Base-by-base conservation (phyloP, 2,888 invertebrate species). In the Lutraria lutraria region DNA sequence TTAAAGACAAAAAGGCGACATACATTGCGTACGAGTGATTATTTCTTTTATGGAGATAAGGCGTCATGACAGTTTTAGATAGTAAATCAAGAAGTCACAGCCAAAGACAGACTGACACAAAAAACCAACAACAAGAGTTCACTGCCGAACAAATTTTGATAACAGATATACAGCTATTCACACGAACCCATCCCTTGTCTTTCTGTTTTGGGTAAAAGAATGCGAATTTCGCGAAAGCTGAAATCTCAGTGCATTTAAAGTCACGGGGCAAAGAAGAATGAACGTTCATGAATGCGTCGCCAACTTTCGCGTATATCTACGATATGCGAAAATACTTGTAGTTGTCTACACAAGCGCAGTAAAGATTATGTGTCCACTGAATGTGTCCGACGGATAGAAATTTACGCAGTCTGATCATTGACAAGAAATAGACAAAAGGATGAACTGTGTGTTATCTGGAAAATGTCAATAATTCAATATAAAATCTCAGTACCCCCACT, bases 381-480 rank as follows among this genome's bases (percentile, higher is more conserved):
- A 34, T 76, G 6, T 19, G 31, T 34, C 34, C 34, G 76, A 76
- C 31, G 12, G 76, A 76, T 76, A 29, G 31, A 76, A 76, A 76
- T 10, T 16, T 76, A 31, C 15, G 15, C 76, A 34, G 76, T 31
- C 15, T 19, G 76, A 34, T 34, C 31, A 76, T 76, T 31, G 76
- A 76, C 72, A 72, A 72, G 72, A 12, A 31, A 72, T 72, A 6
- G 16, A 13, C 25, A 76, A 8, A 76, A n/a, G 76, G 31, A 76
- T 31, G 76, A 34, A 76, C 0, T 19, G 76, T 4, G 25, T 16
- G 76, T 19, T 34, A 76, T 76, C 76, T 34, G 31, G 34, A 25
- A 34, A 83, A 21, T 83, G 83, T 72, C 68, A 52, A 63, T 83
- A 83, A 72, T 72, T 72, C 83, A 72, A 83, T 83, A 68, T n/a